Percentiles rank a stretch among this genome's conserved stretches.
Conservation (phyloP, 2,888 invertebrate genomes). For the Aethes cnicana region DNA sequence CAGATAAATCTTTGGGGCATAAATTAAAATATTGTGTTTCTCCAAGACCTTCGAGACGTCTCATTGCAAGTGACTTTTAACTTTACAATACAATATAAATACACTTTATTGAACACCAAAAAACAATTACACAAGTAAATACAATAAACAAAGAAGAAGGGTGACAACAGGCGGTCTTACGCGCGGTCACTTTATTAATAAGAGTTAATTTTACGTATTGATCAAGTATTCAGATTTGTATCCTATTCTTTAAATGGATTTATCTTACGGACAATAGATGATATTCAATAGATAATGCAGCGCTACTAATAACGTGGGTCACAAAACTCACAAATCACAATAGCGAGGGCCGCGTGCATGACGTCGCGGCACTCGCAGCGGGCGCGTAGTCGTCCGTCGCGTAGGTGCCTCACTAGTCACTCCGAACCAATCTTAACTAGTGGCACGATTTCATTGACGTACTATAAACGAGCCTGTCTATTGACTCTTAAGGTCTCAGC, state of each 20-base stretch:
- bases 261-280: constrained; percentile 10
- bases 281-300: constrained; percentile 16
- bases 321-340: too few species aligned
- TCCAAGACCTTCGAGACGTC: constrained; percentile 16
- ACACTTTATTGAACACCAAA: too few species aligned
- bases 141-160: too few species aligned
- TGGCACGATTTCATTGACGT: constrained; percentile 21
- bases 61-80: too few species aligned
- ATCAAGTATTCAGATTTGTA: too few species aligned
- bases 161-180: too few species aligned
- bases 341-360: background rate
- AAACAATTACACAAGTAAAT: too few species aligned
- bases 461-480: constrained; percentile 21
- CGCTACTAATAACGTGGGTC: constrained; percentile 6
- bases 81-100: too few species aligned
- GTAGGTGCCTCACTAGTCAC: constrained; percentile 13
- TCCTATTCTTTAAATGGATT: background rate
- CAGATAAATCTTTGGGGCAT: constrained; percentile 39
- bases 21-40: constrained; percentile 25
- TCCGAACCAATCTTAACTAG: constrained; percentile 16
- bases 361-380: too few species aligned
- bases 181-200: too few species aligned
- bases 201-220: too few species aligned
- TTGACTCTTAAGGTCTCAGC: constrained; percentile 27
- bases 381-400: too few species aligned